Percentiles rank a stretch among this genome's conserved stretches.
phyloP scores from a whole-genome alignment of 2,888 invertebrate species.

The Taphrorychus bicolor region DNA sequence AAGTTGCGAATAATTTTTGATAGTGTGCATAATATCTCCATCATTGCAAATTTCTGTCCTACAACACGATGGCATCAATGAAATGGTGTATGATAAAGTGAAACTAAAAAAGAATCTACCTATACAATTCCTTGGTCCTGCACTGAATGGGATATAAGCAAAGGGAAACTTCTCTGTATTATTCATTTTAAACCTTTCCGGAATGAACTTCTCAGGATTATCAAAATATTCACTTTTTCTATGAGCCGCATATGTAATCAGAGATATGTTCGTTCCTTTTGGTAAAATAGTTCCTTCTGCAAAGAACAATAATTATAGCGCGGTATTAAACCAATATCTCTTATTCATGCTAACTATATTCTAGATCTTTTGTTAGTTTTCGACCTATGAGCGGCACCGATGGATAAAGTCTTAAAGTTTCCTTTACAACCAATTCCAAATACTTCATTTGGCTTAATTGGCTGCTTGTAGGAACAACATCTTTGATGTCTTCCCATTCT shows the following conservation, averaged over 20 bases:
- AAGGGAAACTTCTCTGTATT: conserved; percentile 17
- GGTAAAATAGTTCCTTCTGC: conserved; percentile 31
- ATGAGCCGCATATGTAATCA: conserved; percentile 26
- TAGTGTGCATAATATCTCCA: conserved; percentile 64
- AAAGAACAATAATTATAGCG: not conserved
- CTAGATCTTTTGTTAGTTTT: conserved; percentile 41
- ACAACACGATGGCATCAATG: not conserved
- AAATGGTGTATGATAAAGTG: not conserved
- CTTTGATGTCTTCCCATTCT: conserved; percentile 34
- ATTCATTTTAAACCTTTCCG: conserved; percentile 34
- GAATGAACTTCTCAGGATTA: conserved; percentile 39
- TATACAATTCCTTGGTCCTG: conserved; percentile 42
- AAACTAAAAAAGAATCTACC: conserved; percentile 29
- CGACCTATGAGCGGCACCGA: conserved; percentile 50
- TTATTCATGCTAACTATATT: conserved; percentile 25
- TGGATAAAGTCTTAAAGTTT: conserved; percentile 52
- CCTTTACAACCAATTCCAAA: conserved; percentile 53
- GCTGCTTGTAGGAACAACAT: conserved; percentile 46
- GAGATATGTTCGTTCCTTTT: conserved; percentile 4
- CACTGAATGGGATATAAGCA: conserved; percentile 42
- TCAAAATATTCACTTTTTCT: conserved; percentile 32
- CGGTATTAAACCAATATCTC: not conserved
- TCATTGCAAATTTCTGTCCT: conserved; percentile 61
- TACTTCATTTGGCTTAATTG: conserved; percentile 53
- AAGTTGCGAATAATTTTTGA: conserved; percentile 64